Base-by-base conservation (phyloP, 2,888 invertebrate species). In the Poecilus cupreus region DNA sequence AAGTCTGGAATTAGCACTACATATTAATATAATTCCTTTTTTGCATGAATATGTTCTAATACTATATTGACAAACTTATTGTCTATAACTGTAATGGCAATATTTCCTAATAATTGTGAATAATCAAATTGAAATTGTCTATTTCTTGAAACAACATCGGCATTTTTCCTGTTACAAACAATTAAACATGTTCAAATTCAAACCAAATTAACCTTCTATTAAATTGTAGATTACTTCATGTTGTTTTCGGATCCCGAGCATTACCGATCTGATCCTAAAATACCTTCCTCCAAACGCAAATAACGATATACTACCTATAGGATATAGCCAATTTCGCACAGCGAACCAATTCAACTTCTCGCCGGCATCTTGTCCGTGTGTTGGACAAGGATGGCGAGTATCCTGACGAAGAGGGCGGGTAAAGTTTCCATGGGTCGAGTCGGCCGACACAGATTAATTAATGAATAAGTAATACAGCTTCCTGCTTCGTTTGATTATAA, bases 391-490 rank as follows among this genome's bases (percentile, higher is more conserved):
- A 80, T 80, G 54, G 16, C 10, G n/a, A 26, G 16, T 82, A 51
- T 76, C 64, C 49, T 43, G 74, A 49, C 75, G 70, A 80, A 70
- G 70, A 43, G 79, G 39, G 70, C 74, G 82, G 83, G 75, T 82
- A 70, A 81, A 83, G 82, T 82, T 83, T 82, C 70, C 60, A 75
- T 49, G 80, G 82, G 77, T 82, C 83, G 82, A 84, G 84, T 82
- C 81, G 76, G 46, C 57, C 54, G 83, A 87, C 86, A 88, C 88
- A 88, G 88, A 89, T 89, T 89, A 89, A 89, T 89, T 89, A 89
- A 89, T 89, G 89, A 89, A 89, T 89, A 89, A 89, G 88, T 89
- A 88, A 89, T 88, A 87, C 24, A 86, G 86, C 84, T 85, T 85
- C 86, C 86, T 86, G 86, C 85, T 85, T 85, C 86, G 87, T 87